Base-by-base conservation (phyloP, 2,113 vertebrate genomes). In the Suricata suricatta region DNA sequence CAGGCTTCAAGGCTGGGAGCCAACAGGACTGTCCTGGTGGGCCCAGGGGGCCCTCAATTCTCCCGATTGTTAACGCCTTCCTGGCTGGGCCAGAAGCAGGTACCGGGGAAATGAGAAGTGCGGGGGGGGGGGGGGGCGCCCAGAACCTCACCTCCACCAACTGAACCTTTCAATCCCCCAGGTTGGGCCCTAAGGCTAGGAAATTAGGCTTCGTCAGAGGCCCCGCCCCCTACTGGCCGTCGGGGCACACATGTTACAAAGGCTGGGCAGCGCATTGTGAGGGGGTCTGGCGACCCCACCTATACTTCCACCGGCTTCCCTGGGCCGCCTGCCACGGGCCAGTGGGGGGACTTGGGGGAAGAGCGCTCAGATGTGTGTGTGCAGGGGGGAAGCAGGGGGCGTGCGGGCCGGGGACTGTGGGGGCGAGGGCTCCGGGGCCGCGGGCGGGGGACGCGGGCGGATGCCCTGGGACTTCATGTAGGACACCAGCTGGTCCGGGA, bases 401-500 rank as follows among this genome's bases (percentile, higher is more conserved):
- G 99, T 96, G 96, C 2, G 86, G 98, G 99, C 97, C 97, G 99
- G 99, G 99, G 99, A 96, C 99, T 98, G 25, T 96, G 98, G 76
- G 97, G 99, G 87, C 0, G 97, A 97, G 33, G 38, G 27, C 1
- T 77, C 69, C 0, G 98, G 90, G 13, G 96, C 96, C 0, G 72
- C 91, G 0, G 98, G 96, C 52, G 91, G 95, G 5, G 97, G 95
- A 0, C 94, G 92, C 0, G 98, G 98, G 72, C 98, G 98, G 82
- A 98, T 98, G 90, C 98, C 97, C 90, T 98, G 97, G 0, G 97
- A 97, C 98, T 99, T 99, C 99, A 99, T 99, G 98, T 99, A 99
- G 94, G 99, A 99, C 98, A 99, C 99, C 96, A 99, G 99, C 98
- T 99, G 99, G 96, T 99, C 99, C 0, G 99, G 99, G 96, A 99